Evolutionary conservation across 1,140 invertebrate genomes (phyloP).

Genomic region (Triops cancriformis): DNA sequence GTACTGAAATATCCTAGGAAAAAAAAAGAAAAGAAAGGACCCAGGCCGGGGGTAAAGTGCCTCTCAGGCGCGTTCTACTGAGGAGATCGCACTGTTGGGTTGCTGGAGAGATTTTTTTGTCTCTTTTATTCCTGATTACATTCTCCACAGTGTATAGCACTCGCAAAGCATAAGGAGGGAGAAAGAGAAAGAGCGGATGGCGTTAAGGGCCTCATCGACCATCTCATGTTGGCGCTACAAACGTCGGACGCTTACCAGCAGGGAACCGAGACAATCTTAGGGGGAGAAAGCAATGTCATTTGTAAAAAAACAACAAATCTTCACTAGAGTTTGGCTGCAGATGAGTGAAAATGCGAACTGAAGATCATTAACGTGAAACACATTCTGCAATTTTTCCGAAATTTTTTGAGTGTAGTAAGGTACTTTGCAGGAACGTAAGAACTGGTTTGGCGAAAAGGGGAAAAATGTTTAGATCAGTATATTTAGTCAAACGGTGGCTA

Average conservation of each 20-base stretch:
- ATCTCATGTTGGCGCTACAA: conserved; percentile 10
- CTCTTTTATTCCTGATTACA: not conserved
- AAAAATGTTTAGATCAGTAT: too few relatives aligned
- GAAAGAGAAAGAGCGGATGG: not conserved
- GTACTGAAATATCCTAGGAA: not conserved
- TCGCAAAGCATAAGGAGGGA: not conserved
- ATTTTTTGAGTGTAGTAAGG: too few relatives aligned
- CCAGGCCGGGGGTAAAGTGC: not conserved
- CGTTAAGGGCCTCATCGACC: not conserved
- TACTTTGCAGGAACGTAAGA: too few relatives aligned
- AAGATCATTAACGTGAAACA: too few relatives aligned
- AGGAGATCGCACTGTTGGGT: not conserved
- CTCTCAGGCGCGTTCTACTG: not conserved
- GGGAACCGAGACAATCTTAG: not conserved
- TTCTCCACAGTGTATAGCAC: not conserved
- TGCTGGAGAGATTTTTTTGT: not conserved
- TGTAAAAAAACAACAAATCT: not conserved
- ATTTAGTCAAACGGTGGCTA: not conserved
- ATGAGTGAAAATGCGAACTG: too few relatives aligned
- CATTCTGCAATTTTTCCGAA: too few relatives aligned
- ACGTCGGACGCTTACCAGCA: conserved; percentile 12
- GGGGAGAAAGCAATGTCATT: not conserved
- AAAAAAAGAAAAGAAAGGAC: not conserved
- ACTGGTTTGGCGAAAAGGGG: too few relatives aligned
- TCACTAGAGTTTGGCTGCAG: not conserved